Evolutionary conservation across 1,140 invertebrate species (phyloP).

Genomic region (Leptopilina boulardi): DNA sequence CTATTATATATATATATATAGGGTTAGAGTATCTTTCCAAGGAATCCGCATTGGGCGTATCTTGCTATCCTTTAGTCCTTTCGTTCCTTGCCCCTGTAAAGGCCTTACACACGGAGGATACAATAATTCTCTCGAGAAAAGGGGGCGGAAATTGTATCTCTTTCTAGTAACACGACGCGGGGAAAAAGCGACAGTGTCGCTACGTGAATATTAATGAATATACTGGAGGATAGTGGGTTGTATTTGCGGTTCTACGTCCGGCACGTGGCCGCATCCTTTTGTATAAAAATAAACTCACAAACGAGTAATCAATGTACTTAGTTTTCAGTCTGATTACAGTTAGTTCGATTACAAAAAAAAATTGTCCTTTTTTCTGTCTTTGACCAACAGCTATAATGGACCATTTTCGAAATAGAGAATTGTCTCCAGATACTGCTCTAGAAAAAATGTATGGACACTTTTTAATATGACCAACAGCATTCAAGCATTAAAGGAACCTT

Average conservation of each 20-base stretch:
- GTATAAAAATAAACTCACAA: slow-evolving; percentile 54
- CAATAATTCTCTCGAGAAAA: slow-evolving; percentile 64
- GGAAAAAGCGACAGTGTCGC: slow-evolving; percentile 70
- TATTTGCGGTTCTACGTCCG: slow-evolving; percentile 50
- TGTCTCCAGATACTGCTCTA: no score
- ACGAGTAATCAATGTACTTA: no score
- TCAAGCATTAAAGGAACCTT: no score
- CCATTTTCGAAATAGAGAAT: no score
- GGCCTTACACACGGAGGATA: slow-evolving; percentile 49
- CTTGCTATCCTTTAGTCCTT: slow-evolving; percentile 37
- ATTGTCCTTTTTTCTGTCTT: no score
- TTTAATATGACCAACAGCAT: no score
- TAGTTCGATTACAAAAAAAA: no score
- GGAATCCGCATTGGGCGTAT: slow-evolving; percentile 44
- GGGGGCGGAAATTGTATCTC: slow-evolving; percentile 62
- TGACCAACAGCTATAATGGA: no score
- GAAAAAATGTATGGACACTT: no score
- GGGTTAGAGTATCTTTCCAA: slow-evolving; percentile 45
- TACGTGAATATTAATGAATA: slow-evolving; percentile 71
- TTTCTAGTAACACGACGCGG: slow-evolving; percentile 68
- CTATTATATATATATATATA: neutral
- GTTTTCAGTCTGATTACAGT: no score
- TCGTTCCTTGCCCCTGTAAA: neutral
- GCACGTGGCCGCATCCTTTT: slow-evolving; percentile 63
- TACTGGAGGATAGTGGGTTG: slow-evolving; percentile 57